Conservation (phyloP, 2,113 vertebrate species). For the Cyanoramphus novaezelandiae region DNA sequence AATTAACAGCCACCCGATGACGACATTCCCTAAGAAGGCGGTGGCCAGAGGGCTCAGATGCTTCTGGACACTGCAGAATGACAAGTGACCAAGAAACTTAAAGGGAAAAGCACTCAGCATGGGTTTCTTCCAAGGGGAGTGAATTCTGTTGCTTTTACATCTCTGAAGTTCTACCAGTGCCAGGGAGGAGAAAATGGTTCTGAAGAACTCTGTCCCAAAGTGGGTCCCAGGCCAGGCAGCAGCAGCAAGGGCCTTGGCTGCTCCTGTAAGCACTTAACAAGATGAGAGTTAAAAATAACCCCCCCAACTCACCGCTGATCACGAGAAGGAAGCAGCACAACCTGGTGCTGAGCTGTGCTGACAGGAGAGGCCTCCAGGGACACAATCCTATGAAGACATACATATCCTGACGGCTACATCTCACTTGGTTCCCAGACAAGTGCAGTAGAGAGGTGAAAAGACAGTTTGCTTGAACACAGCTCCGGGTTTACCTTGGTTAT, state of each 20-base stretch:
- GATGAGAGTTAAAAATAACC: not conserved
- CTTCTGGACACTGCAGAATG: not conserved
- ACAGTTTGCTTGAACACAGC: not conserved
- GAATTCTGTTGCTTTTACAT: not conserved
- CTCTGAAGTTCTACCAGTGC: not conserved
- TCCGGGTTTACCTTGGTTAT: not conserved
- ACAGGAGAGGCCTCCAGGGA: not conserved
- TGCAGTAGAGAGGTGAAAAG: not conserved
- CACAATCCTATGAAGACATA: not conserved
- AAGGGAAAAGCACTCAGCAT: not conserved
- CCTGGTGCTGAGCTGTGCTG: not conserved
- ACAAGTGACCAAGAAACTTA: not conserved
- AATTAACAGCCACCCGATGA: not conserved
- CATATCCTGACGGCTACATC: not conserved
- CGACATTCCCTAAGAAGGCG: accelerated
- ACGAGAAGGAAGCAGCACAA: not conserved
- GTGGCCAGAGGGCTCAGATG: not conserved
- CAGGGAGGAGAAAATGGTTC: not conserved
- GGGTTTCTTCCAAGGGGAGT: not conserved
- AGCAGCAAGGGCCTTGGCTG: not conserved
- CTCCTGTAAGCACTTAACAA: not conserved
- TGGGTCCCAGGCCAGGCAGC: not conserved
- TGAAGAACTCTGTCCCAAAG: not conserved
- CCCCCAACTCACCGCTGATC: not conserved
- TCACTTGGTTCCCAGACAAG: not conserved